Conservation (phyloP, 2,113 vertebrate species). For the Halichoeres trimaculatus region DNA sequence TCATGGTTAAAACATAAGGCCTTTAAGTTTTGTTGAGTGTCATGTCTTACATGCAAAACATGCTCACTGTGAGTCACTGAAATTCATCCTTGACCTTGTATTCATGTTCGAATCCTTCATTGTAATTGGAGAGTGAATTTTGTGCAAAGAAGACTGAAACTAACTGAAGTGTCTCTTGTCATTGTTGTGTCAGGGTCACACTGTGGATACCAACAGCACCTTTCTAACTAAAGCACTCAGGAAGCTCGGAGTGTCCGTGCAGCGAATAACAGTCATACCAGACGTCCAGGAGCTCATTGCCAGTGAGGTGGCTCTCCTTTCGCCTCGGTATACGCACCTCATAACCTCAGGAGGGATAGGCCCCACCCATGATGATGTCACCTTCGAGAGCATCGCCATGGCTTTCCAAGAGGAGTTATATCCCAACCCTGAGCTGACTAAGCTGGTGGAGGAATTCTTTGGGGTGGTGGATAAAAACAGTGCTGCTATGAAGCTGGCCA, state of each 20-base stretch:
- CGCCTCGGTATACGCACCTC: conserved; percentile 87
- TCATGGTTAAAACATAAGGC: conserved; percentile 55
- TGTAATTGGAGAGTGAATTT: background rate
- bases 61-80: conserved; percentile 5
- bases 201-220: conserved; percentile 93
- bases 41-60: conserved; percentile 1
- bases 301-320: conserved; percentile 86
- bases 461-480: conserved; percentile 71
- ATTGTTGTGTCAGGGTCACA: conserved; percentile 87
- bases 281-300: conserved; percentile 90
- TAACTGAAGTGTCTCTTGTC: conserved; percentile 4
- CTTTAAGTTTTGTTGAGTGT: conserved; percentile 52
- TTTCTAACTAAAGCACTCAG: conserved; percentile 90
- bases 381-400: conserved; percentile 91
- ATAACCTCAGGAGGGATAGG: conserved; percentile 94
- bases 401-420: conserved; percentile 88
- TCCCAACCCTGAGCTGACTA: conserved; percentile 87
- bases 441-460: conserved; percentile 83
- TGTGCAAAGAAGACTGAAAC: background rate
- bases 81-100: conserved; percentile 29
- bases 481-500: conserved; percentile 89
- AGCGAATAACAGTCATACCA: conserved; percentile 89
- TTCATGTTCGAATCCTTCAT: conserved; percentile 11
- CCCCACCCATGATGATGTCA: conserved; percentile 96
- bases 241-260: conserved; percentile 89